Evolutionary conservation across 2,888 invertebrate genomes (phyloP).

Genomic region (Salticus scenicus): DNA sequence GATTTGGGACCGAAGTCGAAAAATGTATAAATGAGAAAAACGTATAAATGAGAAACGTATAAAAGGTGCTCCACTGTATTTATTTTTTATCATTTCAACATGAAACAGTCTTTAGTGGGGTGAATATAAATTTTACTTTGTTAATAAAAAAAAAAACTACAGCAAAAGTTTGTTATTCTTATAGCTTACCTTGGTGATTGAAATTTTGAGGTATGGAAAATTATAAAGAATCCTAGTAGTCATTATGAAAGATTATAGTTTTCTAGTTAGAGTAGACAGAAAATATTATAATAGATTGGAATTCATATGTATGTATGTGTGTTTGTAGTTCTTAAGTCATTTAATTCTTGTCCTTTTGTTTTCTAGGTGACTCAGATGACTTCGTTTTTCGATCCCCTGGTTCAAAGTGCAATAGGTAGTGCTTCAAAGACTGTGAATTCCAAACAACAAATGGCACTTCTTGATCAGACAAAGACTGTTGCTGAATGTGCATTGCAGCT

Average conservation of each 20-base stretch:
- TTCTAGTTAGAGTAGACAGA: too few species aligned
- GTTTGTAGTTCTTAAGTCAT: neutral
- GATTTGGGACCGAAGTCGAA: too few species aligned
- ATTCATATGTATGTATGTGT: neutral
- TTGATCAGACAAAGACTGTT: conserved; percentile 95
- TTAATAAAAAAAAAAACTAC: conserved; percentile 26
- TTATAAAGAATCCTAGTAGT: conserved; percentile 1
- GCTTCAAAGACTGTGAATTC: conserved; percentile 92
- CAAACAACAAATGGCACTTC: conserved; percentile 87
- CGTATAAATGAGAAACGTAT: too few species aligned
- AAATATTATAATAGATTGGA: too few species aligned
- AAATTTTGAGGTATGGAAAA: conserved; percentile 51
- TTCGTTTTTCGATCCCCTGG: conserved; percentile 89
- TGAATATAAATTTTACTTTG: conserved; percentile 3
- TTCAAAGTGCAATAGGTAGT: conserved; percentile 85
- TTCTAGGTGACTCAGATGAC: conserved; percentile 78
- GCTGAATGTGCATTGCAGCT: conserved; percentile 93
- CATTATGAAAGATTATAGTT: neutral
- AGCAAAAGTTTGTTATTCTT: conserved; percentile 64
- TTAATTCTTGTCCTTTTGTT: neutral
- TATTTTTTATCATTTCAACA: too few species aligned
- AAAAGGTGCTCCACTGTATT: too few species aligned
- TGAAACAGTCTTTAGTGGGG: conserved; percentile 10
- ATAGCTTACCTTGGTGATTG: conserved; percentile 65
- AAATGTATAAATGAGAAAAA: too few species aligned